phyloP scores from a whole-genome alignment of 2,797 vertebrate species.

The Chelon auratus region DNA sequence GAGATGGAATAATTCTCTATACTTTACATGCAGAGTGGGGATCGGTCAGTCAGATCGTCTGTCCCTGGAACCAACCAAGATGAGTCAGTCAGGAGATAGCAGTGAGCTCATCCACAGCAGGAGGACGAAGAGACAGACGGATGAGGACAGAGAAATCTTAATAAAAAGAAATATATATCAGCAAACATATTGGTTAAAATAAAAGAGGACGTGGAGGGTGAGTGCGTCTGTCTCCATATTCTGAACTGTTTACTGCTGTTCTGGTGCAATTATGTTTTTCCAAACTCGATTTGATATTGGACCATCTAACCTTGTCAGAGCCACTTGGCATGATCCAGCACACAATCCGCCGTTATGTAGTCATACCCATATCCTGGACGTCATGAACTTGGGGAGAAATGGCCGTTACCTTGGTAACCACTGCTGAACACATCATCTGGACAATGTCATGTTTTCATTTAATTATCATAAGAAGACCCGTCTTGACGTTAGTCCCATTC shows the following conservation, averaged over 20 bases:
- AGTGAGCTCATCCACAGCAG: conserved; percentile 47
- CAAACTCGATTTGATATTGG: conserved; percentile 47
- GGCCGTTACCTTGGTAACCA: conserved; percentile 65
- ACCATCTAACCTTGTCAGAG: conserved; percentile 36
- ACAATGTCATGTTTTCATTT: conserved; percentile 64
- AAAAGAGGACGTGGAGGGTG: conserved; percentile 6
- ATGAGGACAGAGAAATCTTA: conserved; percentile 1
- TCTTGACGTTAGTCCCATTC: conserved; percentile 29
- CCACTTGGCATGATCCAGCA: conserved; percentile 46
- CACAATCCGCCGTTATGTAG: conserved; percentile 47
- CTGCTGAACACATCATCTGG: conserved; percentile 60
- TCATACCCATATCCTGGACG: conserved; percentile 50
- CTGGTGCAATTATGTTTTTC: conserved; percentile 35
- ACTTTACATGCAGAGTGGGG: conserved; percentile 47
- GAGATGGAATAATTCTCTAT: conserved; percentile 48
- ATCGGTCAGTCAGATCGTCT: conserved; percentile 40
- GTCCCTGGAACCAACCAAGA: conserved; percentile 29
- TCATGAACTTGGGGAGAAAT: conserved; percentile 51
- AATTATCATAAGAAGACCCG: conserved; percentile 46
- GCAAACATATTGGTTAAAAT: conserved; percentile 7
- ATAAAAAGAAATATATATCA: not conserved
- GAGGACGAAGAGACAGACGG: conserved; percentile 6
- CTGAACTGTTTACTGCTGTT: conserved; percentile 4
- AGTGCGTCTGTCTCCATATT: conserved; percentile 3
- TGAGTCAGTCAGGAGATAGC: conserved; percentile 53